Evolutionary conservation across 2,797 vertebrate genomes (phyloP), one percentile per base, ranked within the genome.

Genomic region (Spinibarbus caldwelli): DNA sequence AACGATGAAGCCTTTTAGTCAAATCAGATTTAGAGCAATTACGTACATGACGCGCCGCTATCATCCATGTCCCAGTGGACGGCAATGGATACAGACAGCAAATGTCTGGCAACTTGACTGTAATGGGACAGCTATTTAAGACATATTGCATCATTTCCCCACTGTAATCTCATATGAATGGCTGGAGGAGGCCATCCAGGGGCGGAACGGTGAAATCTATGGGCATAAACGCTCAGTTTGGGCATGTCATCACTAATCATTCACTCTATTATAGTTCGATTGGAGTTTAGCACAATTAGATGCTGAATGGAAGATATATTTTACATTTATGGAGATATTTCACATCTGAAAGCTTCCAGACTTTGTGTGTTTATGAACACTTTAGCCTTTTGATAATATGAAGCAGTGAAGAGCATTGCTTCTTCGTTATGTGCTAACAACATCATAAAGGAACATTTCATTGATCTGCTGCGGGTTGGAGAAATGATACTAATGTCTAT

Each of bases 1-100:
- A 88, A 70, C 54, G 82, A 78, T 83, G 86, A 88, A 83, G 83
- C 85, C 88, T 89, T 91, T 90, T 87, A 90, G 87, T 86, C 87
- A 88, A 91, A 90, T 90, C 85, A 81, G 85, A 90, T 90, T 91
- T 83, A 62, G 36, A 52, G 80, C 85, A 78, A 87, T 89, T 86
- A 86, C 5, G 31, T 41, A 62, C 71, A 80, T 86, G 87, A 87
- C 76, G 82, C 83, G 66, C 78, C 52, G 31, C 85, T 67, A 17
- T 83, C 82, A 84, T 83, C 79, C 31, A 17, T 71, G 76, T 87
- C 88, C 82, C 88, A 31, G 70, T 34, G 83, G 87, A 87, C 2
- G 36, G 68, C 76, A 26, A 52, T 88, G 77, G 78, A 88, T 85
- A 84, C 54, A 83, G 86, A 88, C 85, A 79, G 86, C 80, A 21